Evolutionary conservation across 2,797 vertebrate species (phyloP), one percentile per base, ranked within the genome.

Genomic region (Sciurus carolinensis): DNA sequence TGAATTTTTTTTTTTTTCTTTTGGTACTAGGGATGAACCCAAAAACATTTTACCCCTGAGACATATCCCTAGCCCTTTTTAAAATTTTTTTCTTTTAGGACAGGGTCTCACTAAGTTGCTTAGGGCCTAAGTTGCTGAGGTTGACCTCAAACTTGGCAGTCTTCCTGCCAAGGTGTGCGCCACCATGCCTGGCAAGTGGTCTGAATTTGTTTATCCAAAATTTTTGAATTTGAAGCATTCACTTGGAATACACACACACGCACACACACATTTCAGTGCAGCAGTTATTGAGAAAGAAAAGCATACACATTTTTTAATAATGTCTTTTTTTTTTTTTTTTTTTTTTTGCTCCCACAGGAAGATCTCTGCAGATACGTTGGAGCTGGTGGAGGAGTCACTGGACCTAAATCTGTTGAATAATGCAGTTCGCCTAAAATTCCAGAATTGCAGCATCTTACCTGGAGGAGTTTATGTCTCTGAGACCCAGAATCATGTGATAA

Each of bases 381-480:
- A 99, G 97, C 98, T 99, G 98, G 98, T 99, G 91, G 99, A 99
- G 91, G 99, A 99, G 88, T 99, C 99, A 1, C 98, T 99, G 97
- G 99, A 99, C 71, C 98, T 98, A 67, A 99, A 99, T 96, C 98
- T 99, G 76, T 98, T 99, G 22, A 99, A 99, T 98, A 99, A 99
- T 4, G 97, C 99, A 0, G 95, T 99, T 54, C 98, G 98, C 44
- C 97, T 99, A 59, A 99, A 97, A 94, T 99, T 99, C 97, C 98
- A 97, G 54, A 99, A 99, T 94, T 99, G 99, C 84, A 98, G 97
- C 0, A 84, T 99, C 12, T 98, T 99, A 28, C 99, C 99, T 0
- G 99, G 99, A 4, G 99, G 99, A 0, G 98, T 99, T 39, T 98
- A 98, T 94, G 94, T 99, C 94, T 99, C 99, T 44, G 99, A 99